Conservation (phyloP, 2,888 invertebrate species). For the Cephus runcator region DNA sequence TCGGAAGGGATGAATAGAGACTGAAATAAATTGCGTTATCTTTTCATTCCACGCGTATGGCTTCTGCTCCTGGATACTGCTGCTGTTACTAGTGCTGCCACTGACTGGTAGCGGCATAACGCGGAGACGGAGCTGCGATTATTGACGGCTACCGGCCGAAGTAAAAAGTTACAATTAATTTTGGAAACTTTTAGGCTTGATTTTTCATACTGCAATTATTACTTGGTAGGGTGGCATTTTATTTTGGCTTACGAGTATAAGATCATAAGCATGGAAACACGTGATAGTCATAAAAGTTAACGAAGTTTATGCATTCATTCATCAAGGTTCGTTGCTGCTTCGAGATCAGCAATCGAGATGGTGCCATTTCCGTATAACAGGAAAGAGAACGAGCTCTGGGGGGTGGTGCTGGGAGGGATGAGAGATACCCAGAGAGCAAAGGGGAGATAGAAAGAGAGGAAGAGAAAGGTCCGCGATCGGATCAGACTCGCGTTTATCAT, state of each 20-base stretch:
- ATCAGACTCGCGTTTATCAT: constrained; percentile 56
- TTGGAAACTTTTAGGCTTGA: not conserved
- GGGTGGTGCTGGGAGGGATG: constrained; percentile 6
- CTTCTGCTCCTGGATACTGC: constrained; percentile 27
- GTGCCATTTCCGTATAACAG: constrained; percentile 21
- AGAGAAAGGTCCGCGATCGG: constrained; percentile 39
- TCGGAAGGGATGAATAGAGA: constrained; percentile 51
- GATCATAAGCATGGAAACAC: not conserved
- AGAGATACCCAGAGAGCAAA: not conserved
- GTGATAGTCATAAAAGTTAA: not conserved
- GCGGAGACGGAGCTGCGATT: not conserved
- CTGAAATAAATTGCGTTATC: constrained; percentile 61
- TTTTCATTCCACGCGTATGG: constrained; percentile 61
- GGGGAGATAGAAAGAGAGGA: not conserved
- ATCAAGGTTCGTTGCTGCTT: not conserved
- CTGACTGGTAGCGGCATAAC: not conserved
- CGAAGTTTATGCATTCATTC: not conserved
- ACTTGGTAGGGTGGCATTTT: not conserved
- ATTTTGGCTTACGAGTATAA: not conserved
- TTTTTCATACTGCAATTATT: not conserved
- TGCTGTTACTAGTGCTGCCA: not conserved
- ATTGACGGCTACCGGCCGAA: not conserved
- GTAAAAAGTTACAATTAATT: not conserved
- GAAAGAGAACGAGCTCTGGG: not conserved
- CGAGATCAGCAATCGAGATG: constrained; percentile 35